Evolutionary conservation across 2,888 invertebrate genomes (phyloP), one percentile per base, ranked within the genome.

Genomic region (Sussaba pulchella): DNA sequence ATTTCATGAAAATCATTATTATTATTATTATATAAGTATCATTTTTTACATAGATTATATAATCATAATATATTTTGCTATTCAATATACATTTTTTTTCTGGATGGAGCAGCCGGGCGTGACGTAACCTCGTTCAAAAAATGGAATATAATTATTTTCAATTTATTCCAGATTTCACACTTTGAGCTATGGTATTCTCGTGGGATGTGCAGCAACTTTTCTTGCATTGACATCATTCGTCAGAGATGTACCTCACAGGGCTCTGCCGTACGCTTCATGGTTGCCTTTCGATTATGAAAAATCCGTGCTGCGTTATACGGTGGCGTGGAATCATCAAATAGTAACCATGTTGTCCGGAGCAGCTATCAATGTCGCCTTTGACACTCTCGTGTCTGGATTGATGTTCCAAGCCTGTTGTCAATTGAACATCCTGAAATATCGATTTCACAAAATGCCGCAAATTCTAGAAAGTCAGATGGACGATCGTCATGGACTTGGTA

Each of bases 331-430:
- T 1, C 74, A 82, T 63, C 81, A 83, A 72, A 71, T 80, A n/a
- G 31, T 75, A 6, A 61, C 64, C 5, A 54, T 70, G 10, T 45
- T 63, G 17, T 14, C 57, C 0, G 78, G 72, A 1, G 59, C 75
- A 1, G 45, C 52, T 3, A 45, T 85, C 19, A 84, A 81, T 50
- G 77, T 82, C n/a, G 78, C 74, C n/a, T 83, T 82, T 12, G 87
- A 87, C 52, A 82, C 79, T 2, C 71, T 85, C 9, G 74, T 86
- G 1, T 79, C 84, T 10, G 84, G 83, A 3, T 63, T 85, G 14
- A 86, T 82, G 66, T 63, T 87, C 26, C 81, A 80, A n/a, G 63
- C 59, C 2, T 85, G 87, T 31, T 83, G 81, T 0, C 85, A 85
- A 67, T 81, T 87, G 9, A 71, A 72, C 14, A 78, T 85, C 63